Evolutionary conservation across 2,113 vertebrate species (phyloP).

Genomic region (Catagonus wagneri): DNA sequence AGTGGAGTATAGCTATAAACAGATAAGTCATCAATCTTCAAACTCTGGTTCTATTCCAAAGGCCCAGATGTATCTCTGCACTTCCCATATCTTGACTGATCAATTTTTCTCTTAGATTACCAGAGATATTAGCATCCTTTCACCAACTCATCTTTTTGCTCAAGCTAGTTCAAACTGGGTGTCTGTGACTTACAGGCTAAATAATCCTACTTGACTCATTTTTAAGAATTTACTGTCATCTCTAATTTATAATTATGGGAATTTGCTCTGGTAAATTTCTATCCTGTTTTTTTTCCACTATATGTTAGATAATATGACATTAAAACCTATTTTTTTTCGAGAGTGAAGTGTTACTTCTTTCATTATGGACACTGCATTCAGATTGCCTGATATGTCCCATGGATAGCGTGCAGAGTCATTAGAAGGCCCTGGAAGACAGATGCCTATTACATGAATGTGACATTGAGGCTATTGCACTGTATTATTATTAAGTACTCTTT

Average conservation of each 20-base stretch:
- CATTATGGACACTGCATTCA: not conserved
- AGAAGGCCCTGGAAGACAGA: not conserved
- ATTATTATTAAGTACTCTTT: conserved; percentile 18
- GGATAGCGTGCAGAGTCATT: not conserved
- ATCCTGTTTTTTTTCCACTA: not conserved
- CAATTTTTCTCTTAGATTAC: not conserved
- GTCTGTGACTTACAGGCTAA: not conserved
- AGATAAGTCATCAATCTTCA: not conserved
- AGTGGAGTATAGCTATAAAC: not conserved
- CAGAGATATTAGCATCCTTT: not conserved
- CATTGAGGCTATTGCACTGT: conserved; percentile 20
- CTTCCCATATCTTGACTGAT: not conserved
- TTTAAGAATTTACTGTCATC: not conserved
- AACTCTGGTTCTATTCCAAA: not conserved
- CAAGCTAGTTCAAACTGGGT: not conserved
- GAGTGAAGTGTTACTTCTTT: not conserved
- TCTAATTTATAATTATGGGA: not conserved
- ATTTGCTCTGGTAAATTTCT: not conserved
- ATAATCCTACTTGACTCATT: not conserved
- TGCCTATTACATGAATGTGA: conserved; percentile 36
- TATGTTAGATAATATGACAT: not conserved
- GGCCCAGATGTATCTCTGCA: not conserved
- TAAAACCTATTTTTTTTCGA: not conserved
- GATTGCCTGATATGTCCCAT: not conserved
- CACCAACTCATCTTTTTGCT: not conserved